These are phyloP conservation scores for Stegodyphus dumicola DNA, from an alignment of 1,140 invertebrate species.

Conservation along the genomic window DNA sequence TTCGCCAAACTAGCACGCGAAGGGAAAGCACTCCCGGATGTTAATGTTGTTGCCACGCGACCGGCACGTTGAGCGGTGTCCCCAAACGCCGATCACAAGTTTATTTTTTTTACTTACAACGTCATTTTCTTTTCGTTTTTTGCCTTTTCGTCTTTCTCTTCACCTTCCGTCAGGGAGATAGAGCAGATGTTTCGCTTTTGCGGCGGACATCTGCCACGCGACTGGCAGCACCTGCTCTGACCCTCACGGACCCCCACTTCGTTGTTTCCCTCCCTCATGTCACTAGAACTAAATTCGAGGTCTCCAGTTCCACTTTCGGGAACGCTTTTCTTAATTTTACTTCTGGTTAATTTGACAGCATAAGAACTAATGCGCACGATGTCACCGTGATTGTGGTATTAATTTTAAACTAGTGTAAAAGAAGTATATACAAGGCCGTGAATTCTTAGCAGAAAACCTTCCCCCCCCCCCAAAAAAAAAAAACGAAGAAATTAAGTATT, in stretches of 20 bases:
- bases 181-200: conserved; percentile 5
- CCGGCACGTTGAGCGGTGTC: background rate
- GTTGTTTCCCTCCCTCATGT: background rate
- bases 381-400: too few species aligned
- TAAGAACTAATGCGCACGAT: too few species aligned
- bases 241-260: background rate
- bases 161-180: background rate
- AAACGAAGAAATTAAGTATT: too few species aligned
- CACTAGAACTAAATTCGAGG: background rate
- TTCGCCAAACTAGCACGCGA: too few species aligned
- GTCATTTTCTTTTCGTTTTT: background rate
- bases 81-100: background rate
- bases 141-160: background rate
- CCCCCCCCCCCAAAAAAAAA: too few species aligned
- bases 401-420: too few species aligned
- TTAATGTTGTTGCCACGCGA: conserved; percentile 13
- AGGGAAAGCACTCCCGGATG: background rate
- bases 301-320: conserved; percentile 9
- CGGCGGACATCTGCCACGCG: conserved; percentile 41
- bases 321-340: too few species aligned
- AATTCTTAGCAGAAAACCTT: too few species aligned
- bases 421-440: too few species aligned
- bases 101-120: background rate
- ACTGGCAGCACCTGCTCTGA: conserved; percentile 28
- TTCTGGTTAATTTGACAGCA: too few species aligned